Base-by-base conservation (phyloP, 2,113 vertebrate species). In the Tyrannus savana region DNA sequence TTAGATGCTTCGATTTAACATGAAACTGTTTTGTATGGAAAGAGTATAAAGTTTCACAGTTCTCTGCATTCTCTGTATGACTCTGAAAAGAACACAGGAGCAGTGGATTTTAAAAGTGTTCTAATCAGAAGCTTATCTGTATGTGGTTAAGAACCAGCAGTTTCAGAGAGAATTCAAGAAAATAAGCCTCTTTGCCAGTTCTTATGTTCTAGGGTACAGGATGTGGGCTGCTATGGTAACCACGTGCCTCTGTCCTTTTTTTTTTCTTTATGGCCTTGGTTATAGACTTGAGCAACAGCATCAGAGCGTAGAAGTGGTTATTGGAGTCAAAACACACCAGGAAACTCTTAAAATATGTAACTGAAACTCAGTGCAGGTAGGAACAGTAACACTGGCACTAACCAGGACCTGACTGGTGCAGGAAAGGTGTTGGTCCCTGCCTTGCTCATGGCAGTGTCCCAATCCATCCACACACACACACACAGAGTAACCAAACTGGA, bases 141-240 rank as follows among this genome's bases (percentile, higher is more conserved):
- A 30, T 42, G 69, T 50, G 88, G 83, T 96, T 90, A 87, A 77
- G 44, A 84, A 90, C 31, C 10, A 50, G 39, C 33, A 55, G n/a
- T 44, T 78, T 67, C 83, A 86, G 56, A 81, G 4, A 81, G 52
- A 50, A 69, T 25, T 76, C 41, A 82, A 89, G 44, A 73, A 66
- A 91, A 46, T 6, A 13, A 52, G 35, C 39, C 39, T 60, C 77
- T 69, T 67, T 5, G 44, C 19, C 37, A 83, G 63, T 46, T 83
- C 30, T 79, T 42, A 4, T 7, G 33, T 55, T 78, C 55, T 39
- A 63, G 33, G 28, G 39, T 71, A 71, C 96, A 95, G 96, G 96
- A 97, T 96, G 96, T 96, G 95, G 96, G 90, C 90, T 90, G 72
- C 79, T 33, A 5, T 8, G 31, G 24, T 55, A 88, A 90, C 79